A percentile compares a stretch with the other conserved stretches of the same genome.
These are phyloP conservation scores for Calliscelio sp. DNA, from an alignment of 2,888 invertebrate genomes.

Conservation along the genomic window DNA sequence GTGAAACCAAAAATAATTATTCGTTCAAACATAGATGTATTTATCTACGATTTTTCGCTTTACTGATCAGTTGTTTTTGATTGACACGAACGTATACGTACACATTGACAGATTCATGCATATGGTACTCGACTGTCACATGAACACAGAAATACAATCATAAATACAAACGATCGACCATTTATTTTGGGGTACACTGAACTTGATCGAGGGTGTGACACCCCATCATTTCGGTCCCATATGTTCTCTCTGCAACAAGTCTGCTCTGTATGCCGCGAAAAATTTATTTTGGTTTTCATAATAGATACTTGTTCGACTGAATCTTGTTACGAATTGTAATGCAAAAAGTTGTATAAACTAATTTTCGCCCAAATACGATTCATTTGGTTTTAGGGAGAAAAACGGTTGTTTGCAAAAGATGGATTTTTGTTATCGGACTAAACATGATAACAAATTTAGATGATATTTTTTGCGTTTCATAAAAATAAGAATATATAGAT, in stretches of 20 bases:
- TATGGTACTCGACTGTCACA: slow-evolving; percentile 69
- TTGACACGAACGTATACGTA: slow-evolving; percentile 66
- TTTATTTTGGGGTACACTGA: slow-evolving; percentile 83
- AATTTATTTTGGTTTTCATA: slow-evolving; percentile 85
- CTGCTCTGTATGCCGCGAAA: slow-evolving; percentile 72
- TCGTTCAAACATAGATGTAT: slow-evolving; percentile 82
- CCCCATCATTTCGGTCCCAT: slow-evolving; percentile 82
- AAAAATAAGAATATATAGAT: no score
- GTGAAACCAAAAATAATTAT: slow-evolving; percentile 84
- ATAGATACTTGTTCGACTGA: slow-evolving; percentile 80
- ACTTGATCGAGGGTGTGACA: slow-evolving; percentile 81
- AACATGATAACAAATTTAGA: no score
- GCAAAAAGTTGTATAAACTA: slow-evolving; percentile 16
- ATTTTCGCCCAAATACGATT: no score
- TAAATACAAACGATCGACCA: slow-evolving; percentile 81
- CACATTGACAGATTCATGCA: slow-evolving; percentile 44
- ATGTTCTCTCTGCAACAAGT: slow-evolving; percentile 81
- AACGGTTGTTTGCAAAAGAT: no score
- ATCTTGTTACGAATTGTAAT: slow-evolving; percentile 29
- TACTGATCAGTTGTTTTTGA: slow-evolving; percentile 79
- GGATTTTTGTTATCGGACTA: no score
- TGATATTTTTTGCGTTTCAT: no score
- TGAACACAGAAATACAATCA: slow-evolving; percentile 75
- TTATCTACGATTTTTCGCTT: slow-evolving; percentile 84
- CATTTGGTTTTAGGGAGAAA: no score